Conservation (phyloP, 2,888 invertebrate genomes). For the Drosophila acutilabella region DNA sequence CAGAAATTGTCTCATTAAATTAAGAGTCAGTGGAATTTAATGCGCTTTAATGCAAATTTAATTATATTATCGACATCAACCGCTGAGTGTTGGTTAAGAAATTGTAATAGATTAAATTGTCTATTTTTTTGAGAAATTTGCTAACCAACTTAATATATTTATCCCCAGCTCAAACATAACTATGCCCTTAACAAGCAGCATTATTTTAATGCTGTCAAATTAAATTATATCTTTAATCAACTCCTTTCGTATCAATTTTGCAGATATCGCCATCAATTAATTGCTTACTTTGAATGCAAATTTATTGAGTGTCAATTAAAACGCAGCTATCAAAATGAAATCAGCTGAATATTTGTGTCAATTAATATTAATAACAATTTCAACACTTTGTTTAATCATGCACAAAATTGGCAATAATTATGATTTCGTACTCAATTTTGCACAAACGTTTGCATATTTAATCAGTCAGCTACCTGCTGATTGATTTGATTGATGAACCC, state of each 20-base stretch:
- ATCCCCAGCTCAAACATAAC: no score
- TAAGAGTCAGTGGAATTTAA: conserved; percentile 42
- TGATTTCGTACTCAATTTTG: conserved; percentile 55
- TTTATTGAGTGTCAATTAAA: conserved; percentile 30
- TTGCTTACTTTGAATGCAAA: no score
- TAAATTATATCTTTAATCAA: no score
- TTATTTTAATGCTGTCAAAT: no score
- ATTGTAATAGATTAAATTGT: conserved; percentile 14
- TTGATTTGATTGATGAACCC: background rate
- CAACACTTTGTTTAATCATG: conserved; percentile 24
- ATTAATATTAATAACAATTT: conserved; percentile 38
- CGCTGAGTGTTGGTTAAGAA: background rate
- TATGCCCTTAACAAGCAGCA: no score
- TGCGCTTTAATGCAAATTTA: conserved; percentile 51
- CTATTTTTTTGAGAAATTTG: no score
- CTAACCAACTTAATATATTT: no score
- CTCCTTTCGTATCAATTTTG: background rate
- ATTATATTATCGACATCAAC: conserved; percentile 51
- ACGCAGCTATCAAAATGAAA: conserved; percentile 2
- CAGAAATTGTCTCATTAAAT: conserved; percentile 54
- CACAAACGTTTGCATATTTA: conserved; percentile 31
- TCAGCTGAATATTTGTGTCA: conserved; percentile 17
- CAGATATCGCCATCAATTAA: background rate
- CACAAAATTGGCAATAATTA: conserved; percentile 57
- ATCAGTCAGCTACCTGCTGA: conserved; percentile 3